These are phyloP conservation scores for Pectinophora gossypiella DNA, from an alignment of 1,140 invertebrate species.

Conservation along the genomic window DNA sequence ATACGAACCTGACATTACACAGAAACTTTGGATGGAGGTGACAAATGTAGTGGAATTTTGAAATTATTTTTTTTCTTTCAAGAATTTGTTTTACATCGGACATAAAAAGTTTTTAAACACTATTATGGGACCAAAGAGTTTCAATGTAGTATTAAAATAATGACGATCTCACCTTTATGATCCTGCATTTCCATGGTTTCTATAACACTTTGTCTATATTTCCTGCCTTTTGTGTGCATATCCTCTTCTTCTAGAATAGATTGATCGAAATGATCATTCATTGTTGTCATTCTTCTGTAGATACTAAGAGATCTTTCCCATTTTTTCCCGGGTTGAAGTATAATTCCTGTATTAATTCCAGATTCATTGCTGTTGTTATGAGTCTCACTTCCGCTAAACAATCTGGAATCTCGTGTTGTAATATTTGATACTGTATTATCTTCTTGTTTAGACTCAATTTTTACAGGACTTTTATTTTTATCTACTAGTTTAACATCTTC, in stretches of 20 bases:
- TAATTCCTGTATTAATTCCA: too few relatives aligned
- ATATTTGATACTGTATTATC: constrained; percentile 1
- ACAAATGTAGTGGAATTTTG: constrained; percentile 26
- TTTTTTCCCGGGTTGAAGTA: constrained; percentile 64
- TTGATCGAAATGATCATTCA: constrained; percentile 40
- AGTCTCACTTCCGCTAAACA: constrained; percentile 2
- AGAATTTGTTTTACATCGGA: neutral
- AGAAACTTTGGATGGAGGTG: constrained; percentile 63
- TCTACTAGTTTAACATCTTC: neutral
- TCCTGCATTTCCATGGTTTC: constrained; percentile 65
- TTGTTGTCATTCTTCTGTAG: constrained; percentile 59
- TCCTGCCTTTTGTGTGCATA: constrained; percentile 48
- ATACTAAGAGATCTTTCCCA: constrained; percentile 70
- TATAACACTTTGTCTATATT: constrained; percentile 65
- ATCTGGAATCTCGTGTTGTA: constrained; percentile 15
- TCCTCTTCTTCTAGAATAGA: constrained; percentile 47
- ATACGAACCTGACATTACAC: constrained; percentile 67
- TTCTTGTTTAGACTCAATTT: neutral
- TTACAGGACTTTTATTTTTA: neutral
- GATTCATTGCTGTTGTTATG: too few relatives aligned
- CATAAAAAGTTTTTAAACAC: neutral
- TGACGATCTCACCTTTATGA: constrained; percentile 19
- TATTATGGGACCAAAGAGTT: neutral
- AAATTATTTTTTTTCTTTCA: constrained; percentile 18
- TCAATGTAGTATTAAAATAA: neutral